Conservation (phyloP, 2,113 vertebrate species). For the Coryphaenoides rupestris region DNA sequence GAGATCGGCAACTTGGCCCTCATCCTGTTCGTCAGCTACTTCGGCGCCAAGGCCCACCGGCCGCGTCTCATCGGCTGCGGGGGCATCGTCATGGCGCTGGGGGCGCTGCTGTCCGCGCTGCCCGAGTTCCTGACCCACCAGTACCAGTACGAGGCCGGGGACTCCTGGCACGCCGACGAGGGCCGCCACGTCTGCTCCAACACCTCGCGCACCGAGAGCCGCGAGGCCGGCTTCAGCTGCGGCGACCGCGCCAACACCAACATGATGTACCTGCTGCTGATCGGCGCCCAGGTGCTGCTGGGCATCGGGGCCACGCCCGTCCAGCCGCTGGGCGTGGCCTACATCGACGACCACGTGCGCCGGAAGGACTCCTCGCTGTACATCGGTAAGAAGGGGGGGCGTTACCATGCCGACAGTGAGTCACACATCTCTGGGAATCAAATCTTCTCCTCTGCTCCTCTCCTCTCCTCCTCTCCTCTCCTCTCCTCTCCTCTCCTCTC, state of each 20-base stretch:
- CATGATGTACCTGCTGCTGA: slow-evolving; percentile 99
- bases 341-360: slow-evolving; percentile 93
- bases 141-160: slow-evolving; percentile 88
- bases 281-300: slow-evolving; percentile 95
- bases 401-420: no score
- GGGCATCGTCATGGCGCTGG: slow-evolving; percentile 96
- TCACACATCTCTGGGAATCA: no score
- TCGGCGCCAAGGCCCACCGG: slow-evolving; percentile 91
- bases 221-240: slow-evolving; percentile 86
- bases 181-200: slow-evolving; percentile 90
- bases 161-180: slow-evolving; percentile 86
- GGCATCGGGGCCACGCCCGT: slow-evolving; percentile 98
- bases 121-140: slow-evolving; percentile 97
- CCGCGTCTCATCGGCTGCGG: slow-evolving; percentile 98
- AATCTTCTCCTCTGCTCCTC: no score
- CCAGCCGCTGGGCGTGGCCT: slow-evolving; percentile 75
- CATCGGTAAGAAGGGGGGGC: slow-evolving; percentile 79
- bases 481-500: no score
- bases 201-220: slow-evolving; percentile 72
- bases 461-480: no score
- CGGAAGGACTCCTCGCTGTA: slow-evolving; percentile 95
- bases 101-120: slow-evolving; percentile 89
- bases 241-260: slow-evolving; percentile 91
- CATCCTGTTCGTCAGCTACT: slow-evolving; percentile 98
- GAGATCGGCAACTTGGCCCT: slow-evolving; percentile 97